Base-by-base conservation (phyloP, 2,888 invertebrate species). In the Dastarcus helophoroides region DNA sequence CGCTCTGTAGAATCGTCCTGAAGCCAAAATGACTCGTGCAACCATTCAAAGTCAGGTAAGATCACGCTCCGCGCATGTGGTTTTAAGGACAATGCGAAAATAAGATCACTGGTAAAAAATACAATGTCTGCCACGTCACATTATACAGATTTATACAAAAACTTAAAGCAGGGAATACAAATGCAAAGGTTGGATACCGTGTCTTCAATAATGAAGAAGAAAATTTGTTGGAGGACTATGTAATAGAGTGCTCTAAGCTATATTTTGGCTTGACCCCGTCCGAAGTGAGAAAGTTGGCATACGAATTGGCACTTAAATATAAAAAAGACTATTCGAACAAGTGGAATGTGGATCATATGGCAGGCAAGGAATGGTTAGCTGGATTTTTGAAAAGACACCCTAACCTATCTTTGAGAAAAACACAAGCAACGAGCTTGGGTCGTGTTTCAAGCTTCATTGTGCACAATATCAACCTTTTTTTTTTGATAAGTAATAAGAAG, bases 371-470 rank as follows among this genome's bases (percentile, higher is more conserved):
- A 30, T 31, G 26, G 34, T 35, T 35, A 10, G 13, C 31, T 4
- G 30, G 34, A 14, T 35, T 36, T 25, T 34, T 36, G 21, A 35
- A 35, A 29, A 10, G 26, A 24, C 40, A 29, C 24, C 48, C 22
- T 40, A 26, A 14, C 44, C 49, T 13, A n/a, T n/a, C n/a, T n/a
- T n/a, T n/a, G n/a, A n/a, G n/a, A n/a, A n/a, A n/a, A n/a, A n/a
- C n/a, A n/a, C 36, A 49, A 36, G 41, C 44, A n/a, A 52, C 47
- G 1, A 52, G 48, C 28, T 24, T 53, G 10, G 32, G 46, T 3
- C 27, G 49, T 22, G 41, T 40, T 1, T 38, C 44, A 3, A 41
- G 41, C 27, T 53, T 53, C 33, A 51, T 50, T 30, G 23, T 29
- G 29, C 31, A 25, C 12, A 48, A 46, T 35, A 36, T 40, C 3